These are phyloP conservation scores for Notospermus geniculatus DNA, from an alignment of 1,140 invertebrate genomes.

Conservation along the genomic window DNA sequence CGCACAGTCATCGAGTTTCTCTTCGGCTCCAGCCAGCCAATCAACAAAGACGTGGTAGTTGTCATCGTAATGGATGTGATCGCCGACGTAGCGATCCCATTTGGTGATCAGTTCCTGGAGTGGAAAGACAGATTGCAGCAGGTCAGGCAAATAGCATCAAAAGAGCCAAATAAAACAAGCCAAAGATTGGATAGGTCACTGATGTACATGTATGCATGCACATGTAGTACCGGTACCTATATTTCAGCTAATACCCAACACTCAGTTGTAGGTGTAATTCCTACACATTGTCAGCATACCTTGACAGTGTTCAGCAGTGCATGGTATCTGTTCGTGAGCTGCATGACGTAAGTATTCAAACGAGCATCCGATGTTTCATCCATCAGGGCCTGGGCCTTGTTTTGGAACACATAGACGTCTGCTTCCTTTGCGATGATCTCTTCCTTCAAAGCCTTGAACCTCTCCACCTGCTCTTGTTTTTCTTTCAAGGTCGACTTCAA, in stretches of 20 bases:
- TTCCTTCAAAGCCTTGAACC: constrained; percentile 55
- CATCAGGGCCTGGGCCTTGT: constrained; percentile 81
- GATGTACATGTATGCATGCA: background rate
- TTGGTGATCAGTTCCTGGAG: constrained; percentile 81
- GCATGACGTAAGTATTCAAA: constrained; percentile 82
- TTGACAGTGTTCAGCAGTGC: constrained; percentile 62
- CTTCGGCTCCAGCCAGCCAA: constrained; percentile 76
- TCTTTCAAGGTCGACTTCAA: constrained; percentile 76
- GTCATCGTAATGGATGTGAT: constrained; percentile 78
- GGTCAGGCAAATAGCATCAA: background rate
- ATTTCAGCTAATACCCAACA: too few species aligned
- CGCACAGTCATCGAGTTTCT: constrained; percentile 62
- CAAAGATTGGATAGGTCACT: background rate
- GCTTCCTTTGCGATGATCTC: constrained; percentile 70
- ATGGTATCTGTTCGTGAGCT: constrained; percentile 83
- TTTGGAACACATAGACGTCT: constrained; percentile 81
- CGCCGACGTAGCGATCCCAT: constrained; percentile 80
- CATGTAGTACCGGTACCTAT: too few species aligned
- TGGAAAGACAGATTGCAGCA: constrained; percentile 13
- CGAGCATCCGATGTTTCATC: constrained; percentile 80
- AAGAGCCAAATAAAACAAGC: too few species aligned
- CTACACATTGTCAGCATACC: constrained; percentile 29
- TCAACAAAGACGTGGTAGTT: constrained; percentile 71
- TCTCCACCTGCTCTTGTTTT: constrained; percentile 74
- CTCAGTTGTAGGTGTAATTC: too few species aligned